Conservation (phyloP, 2,113 vertebrate genomes). For the Leptodactylus fuscus region DNA sequence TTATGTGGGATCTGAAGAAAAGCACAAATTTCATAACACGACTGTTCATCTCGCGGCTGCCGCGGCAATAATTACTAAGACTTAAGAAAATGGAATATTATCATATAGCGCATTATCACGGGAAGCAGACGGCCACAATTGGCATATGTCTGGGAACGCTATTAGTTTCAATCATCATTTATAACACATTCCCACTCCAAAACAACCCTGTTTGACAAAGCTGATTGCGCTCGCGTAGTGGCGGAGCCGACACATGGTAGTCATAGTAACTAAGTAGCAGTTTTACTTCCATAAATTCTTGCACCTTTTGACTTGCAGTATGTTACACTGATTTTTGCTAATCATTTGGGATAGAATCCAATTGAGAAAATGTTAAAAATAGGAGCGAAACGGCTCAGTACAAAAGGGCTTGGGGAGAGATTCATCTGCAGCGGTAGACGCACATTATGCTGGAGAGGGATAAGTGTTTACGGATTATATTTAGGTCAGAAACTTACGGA, state of each 20-base stretch:
- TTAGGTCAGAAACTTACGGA: not conserved
- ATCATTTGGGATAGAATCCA: conserved; percentile 13
- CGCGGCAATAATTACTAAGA: conserved; percentile 43
- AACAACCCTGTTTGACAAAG: conserved; percentile 45
- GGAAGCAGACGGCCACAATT: not conserved
- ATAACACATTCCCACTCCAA: conserved; percentile 40
- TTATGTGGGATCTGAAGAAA: conserved; percentile 43
- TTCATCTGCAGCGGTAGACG: not conserved
- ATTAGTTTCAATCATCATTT: conserved; percentile 49
- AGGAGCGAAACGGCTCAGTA: not conserved
- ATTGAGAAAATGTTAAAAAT: conserved; percentile 21
- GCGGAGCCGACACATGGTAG: not conserved
- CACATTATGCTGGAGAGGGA: not conserved
- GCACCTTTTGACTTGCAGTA: conserved; percentile 29
- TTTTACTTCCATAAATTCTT: conserved; percentile 21
- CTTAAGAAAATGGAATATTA: conserved; percentile 50
- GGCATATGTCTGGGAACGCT: conserved; percentile 44
- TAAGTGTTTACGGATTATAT: not conserved
- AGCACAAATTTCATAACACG: conserved; percentile 30
- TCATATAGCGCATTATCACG: conserved; percentile 4
- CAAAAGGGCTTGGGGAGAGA: not conserved
- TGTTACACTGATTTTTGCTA: conserved; percentile 31
- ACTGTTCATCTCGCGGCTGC: conserved; percentile 34
- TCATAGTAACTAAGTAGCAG: conserved; percentile 32
- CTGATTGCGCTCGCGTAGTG: conserved; percentile 4